Evolutionary conservation across 2,888 invertebrate species (phyloP).

Genomic region (Cheilosia urbana): DNA sequence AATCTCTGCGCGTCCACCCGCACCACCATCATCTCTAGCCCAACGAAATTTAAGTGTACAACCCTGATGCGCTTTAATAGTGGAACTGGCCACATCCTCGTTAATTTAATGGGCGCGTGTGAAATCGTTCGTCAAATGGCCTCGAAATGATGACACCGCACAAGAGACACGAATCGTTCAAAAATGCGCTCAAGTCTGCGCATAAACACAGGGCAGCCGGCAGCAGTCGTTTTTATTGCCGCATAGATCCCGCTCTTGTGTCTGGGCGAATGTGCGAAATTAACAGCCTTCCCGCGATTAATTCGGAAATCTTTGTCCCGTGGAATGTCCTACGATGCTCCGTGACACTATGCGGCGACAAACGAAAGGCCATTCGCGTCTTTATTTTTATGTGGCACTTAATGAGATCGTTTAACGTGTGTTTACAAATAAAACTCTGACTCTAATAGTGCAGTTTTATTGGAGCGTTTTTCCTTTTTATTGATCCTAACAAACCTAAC

Average conservation of each 20-base stretch:
- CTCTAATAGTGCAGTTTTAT: slow-evolving; percentile 66
- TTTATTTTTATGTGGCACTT: slow-evolving; percentile 53
- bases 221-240: slow-evolving; percentile 40
- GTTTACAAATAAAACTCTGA: slow-evolving; percentile 73
- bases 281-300: slow-evolving; percentile 54
- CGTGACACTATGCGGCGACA: slow-evolving; percentile 61
- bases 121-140: slow-evolving; percentile 47
- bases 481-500: slow-evolving; percentile 65
- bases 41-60: neutral
- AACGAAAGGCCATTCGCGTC: slow-evolving; percentile 16
- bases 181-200: slow-evolving; percentile 26
- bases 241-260: slow-evolving; percentile 25
- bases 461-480: slow-evolving; percentile 61
- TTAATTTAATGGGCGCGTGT: slow-evolving; percentile 54
- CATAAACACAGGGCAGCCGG: slow-evolving; percentile 56
- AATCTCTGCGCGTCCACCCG: neutral
- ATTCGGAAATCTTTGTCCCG: slow-evolving; percentile 65
- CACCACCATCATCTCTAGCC: neutral
- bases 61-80: slow-evolving; percentile 23
- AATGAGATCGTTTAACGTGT: slow-evolving; percentile 70
- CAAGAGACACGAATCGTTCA: slow-evolving; percentile 36
- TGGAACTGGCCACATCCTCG: slow-evolving; percentile 28
- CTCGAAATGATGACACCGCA: slow-evolving; percentile 57
- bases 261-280: slow-evolving; percentile 57
- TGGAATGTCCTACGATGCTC: slow-evolving; percentile 53